Conservation (phyloP, 2,888 invertebrate genomes). For the Parnassius mnemosyne region DNA sequence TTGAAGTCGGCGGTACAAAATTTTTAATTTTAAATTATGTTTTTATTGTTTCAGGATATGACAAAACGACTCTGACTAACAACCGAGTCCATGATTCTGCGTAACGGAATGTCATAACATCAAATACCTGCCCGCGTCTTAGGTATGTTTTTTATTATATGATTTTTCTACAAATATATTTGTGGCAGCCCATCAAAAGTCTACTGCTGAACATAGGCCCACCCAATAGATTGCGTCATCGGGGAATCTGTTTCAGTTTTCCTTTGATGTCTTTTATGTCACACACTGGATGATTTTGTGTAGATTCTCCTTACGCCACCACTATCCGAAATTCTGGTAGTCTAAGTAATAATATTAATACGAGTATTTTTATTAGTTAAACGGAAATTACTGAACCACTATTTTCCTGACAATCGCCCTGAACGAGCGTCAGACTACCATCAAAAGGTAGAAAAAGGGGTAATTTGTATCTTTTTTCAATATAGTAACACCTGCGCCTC, state of each 20-base stretch:
- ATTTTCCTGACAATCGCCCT: neutral
- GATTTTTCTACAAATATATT: too few species aligned
- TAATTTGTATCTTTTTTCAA: slow-evolving; percentile 78
- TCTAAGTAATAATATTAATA: too few species aligned
- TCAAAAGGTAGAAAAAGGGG: slow-evolving; percentile 62
- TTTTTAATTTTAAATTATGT: too few species aligned
- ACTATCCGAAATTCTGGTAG: too few species aligned
- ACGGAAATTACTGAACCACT: neutral
- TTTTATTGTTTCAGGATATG: slow-evolving; percentile 62
- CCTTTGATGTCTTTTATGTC: too few species aligned
- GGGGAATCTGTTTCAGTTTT: too few species aligned
- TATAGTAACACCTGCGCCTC: slow-evolving; percentile 74
- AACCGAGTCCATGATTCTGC: slow-evolving; percentile 55
- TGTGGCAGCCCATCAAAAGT: too few species aligned
- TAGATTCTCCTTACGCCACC: neutral
- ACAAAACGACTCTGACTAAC: slow-evolving; percentile 35
- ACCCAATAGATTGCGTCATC: too few species aligned
- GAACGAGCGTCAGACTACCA: slow-evolving; percentile 49
- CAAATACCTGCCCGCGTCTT: slow-evolving; percentile 60
- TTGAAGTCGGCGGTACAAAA: too few species aligned
- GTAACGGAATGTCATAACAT: slow-evolving; percentile 64
- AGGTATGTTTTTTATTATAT: slow-evolving; percentile 49
- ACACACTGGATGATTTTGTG: too few species aligned
- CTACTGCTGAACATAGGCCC: too few species aligned
- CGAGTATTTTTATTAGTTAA: too few species aligned